These are phyloP conservation scores for Macropodus opercularis DNA, from an alignment of 2,797 vertebrate genomes.

Conservation along the genomic window DNA sequence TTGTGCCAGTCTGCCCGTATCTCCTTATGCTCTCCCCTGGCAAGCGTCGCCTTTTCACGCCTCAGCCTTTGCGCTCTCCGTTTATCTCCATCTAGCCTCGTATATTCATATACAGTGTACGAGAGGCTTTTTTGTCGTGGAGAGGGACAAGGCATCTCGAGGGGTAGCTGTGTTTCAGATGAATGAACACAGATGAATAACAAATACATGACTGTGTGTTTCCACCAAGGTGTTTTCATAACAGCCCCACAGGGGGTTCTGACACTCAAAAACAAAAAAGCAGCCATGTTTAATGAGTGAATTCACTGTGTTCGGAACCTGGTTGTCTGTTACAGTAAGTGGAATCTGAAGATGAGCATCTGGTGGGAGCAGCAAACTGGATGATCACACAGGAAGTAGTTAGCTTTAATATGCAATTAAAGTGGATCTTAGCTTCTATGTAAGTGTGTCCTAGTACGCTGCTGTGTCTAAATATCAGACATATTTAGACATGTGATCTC, in stretches of 20 bases:
- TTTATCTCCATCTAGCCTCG: slow-evolving; percentile 59
- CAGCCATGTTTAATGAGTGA: slow-evolving; percentile 15
- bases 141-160: slow-evolving; percentile 35
- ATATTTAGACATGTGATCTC: slow-evolving; percentile 8
- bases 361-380: slow-evolving; percentile 13
- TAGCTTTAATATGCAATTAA: slow-evolving; percentile 34
- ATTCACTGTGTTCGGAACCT: slow-evolving; percentile 10
- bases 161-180: slow-evolving; percentile 38
- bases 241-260: slow-evolving; percentile 29
- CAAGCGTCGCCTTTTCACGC: slow-evolving; percentile 45
- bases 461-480: slow-evolving; percentile 9
- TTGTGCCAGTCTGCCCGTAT: slow-evolving; percentile 75
- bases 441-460: slow-evolving; percentile 16
- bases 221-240: slow-evolving; percentile 51
- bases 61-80: slow-evolving; percentile 42
- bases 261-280: slow-evolving; percentile 27
- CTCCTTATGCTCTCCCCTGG: slow-evolving; percentile 48
- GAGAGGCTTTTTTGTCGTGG: slow-evolving; percentile 16
- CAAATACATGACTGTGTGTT: slow-evolving; percentile 43
- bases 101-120: slow-evolving; percentile 41
- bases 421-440: slow-evolving; percentile 36
- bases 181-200: slow-evolving; percentile 57
- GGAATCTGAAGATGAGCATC: slow-evolving; percentile 10
- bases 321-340: slow-evolving; percentile 21
- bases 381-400: slow-evolving; percentile 21